A percentile compares a stretch with the other conserved stretches of the same genome.
These are phyloP conservation scores for Nycticebus coucang DNA, from an alignment of 2,113 vertebrate species.

Conservation along the genomic window DNA sequence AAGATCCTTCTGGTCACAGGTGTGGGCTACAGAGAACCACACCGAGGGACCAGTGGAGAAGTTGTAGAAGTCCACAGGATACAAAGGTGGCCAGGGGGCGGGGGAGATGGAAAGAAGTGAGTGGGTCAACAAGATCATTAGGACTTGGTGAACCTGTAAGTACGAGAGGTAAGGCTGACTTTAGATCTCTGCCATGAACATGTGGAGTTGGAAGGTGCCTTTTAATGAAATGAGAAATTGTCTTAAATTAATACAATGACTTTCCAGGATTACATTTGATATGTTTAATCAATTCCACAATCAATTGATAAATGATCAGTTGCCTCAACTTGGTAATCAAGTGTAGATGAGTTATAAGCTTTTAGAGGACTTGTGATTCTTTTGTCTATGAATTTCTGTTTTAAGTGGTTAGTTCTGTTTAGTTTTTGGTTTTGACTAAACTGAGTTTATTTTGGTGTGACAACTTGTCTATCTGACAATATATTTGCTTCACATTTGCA, in stretches of 20 bases:
- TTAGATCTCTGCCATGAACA: not conserved
- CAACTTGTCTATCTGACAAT: not conserved
- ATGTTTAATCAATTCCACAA: not conserved
- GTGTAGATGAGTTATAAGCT: accelerated
- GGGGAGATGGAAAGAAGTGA: accelerated
- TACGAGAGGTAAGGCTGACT: no score
- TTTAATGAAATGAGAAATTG: not conserved
- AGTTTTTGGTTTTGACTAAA: not conserved
- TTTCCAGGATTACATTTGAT: not conserved
- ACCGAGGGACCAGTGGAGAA: not conserved
- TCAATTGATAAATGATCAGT: not conserved
- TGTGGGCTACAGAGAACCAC: accelerated
- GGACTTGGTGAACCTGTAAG: not conserved
- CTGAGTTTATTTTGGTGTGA: not conserved
- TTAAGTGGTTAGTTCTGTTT: not conserved
- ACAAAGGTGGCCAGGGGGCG: accelerated
- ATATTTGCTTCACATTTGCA: not conserved
- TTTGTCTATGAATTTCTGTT: not conserved
- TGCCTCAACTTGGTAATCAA: not conserved
- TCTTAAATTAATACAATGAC: not conserved
- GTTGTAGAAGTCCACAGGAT: no score
- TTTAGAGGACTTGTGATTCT: not conserved
- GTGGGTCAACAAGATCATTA: accelerated
- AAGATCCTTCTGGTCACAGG: not conserved
- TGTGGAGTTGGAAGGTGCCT: no score